Conservation (phyloP, 2,797 vertebrate genomes). For the Pseudomugil gertrudae region DNA sequence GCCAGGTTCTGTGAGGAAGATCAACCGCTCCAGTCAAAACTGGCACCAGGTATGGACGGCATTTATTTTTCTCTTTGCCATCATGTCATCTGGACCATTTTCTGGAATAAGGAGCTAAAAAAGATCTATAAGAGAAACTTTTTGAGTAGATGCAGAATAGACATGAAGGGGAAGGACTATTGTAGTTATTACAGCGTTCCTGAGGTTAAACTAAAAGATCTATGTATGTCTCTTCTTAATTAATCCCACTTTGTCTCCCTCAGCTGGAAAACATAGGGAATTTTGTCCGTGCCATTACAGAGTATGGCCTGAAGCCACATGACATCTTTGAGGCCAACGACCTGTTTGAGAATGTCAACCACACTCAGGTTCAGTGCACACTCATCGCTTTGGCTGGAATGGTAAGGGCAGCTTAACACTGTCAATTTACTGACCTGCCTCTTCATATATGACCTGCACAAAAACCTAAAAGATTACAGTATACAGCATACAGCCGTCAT, state of each 20-base stretch:
- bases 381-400: conserved; percentile 92
- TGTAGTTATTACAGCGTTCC: background rate
- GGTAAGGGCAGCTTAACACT: conserved; percentile 80
- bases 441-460: no score
- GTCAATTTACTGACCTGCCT: background rate
- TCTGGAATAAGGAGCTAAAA: no score
- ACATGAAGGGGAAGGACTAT: background rate
- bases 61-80: no score
- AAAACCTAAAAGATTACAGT: background rate
- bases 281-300: conserved; percentile 91
- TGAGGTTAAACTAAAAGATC: background rate
- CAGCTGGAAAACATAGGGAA: conserved; percentile 97
- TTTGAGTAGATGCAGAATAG: no score
- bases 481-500: background rate
- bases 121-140: no score
- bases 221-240: background rate
- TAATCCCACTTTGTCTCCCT: conserved; percentile 7
- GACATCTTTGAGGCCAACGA: conserved; percentile 98
- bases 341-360: conserved; percentile 94
- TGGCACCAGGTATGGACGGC: conserved; percentile 97
- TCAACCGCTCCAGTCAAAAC: conserved; percentile 90
- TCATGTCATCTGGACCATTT: no score
- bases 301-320: conserved; percentile 89
- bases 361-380: conserved; percentile 94
- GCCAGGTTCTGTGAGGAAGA: conserved; percentile 90